Percentiles rank a stretch among this genome's conserved stretches.
Evolutionary conservation across 2,888 invertebrate species (phyloP).

Genomic region (Punctoribates punctum): DNA sequence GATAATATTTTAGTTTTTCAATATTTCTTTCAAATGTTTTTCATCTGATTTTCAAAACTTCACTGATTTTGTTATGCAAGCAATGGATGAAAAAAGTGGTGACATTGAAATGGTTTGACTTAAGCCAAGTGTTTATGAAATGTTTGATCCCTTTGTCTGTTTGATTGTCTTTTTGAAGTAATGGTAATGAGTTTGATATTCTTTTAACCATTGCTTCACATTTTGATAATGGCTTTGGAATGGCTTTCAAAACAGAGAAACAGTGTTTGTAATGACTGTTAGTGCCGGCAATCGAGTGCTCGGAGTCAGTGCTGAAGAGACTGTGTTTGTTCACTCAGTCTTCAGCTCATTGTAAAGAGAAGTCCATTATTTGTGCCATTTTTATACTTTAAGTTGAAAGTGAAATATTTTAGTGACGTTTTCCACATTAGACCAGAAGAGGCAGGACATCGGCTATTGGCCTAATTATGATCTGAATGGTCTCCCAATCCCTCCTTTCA

Average conservation of each 20-base stretch:
- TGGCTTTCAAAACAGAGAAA: constrained; percentile 30
- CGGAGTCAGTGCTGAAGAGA: neutral
- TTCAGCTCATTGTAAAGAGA: constrained; percentile 10
- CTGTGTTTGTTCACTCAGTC: neutral
- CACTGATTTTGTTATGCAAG: too few species aligned
- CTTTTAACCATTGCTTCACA: neutral
- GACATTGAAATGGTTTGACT: neutral
- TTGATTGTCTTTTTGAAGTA: neutral
- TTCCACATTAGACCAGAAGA: neutral
- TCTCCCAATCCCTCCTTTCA: neutral
- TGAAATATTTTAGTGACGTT: constrained; percentile 26
- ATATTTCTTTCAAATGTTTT: neutral
- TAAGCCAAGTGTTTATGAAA: neutral
- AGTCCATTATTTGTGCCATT: neutral
- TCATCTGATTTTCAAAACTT: too few species aligned
- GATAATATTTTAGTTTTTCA: neutral
- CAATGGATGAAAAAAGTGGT: neutral
- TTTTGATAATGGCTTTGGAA: constrained; percentile 22
- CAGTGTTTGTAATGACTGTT: constrained; percentile 25
- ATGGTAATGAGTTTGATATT: constrained; percentile 30
- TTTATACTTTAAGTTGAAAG: constrained; percentile 18
- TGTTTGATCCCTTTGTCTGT: neutral
- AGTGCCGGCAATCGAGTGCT: neutral
- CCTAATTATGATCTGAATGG: constrained; percentile 17
- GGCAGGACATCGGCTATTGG: constrained; percentile 25